Evolutionary conservation across 2,888 invertebrate genomes (phyloP).

Genomic region (Torymus aiolomorphi): DNA sequence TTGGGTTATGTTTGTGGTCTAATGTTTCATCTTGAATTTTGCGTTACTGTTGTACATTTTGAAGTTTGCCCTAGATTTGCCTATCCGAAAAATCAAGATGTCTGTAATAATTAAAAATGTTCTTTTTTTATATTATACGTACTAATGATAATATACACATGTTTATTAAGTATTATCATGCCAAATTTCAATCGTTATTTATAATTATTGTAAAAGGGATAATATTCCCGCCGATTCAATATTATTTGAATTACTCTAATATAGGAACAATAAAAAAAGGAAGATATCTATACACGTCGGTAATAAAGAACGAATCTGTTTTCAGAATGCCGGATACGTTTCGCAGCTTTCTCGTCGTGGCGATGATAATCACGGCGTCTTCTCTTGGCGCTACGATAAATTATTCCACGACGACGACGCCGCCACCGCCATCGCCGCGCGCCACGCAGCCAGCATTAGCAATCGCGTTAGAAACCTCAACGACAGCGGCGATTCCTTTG

Average conservation of each 20-base stretch:
- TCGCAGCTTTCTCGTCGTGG: conserved; percentile 62
- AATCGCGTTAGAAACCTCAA: conserved; percentile 33
- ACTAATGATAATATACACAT: too few species aligned
- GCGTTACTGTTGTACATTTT: background rate
- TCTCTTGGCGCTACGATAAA: conserved; percentile 57
- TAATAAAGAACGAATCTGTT: conserved; percentile 14
- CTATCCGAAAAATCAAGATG: background rate
- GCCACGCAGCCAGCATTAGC: conserved; percentile 38
- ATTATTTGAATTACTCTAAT: too few species aligned
- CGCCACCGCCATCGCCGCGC: too few species aligned
- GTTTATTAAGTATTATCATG: too few species aligned
- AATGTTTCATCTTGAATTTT: conserved; percentile 10
- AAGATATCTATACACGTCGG: too few species aligned
- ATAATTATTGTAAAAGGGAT: too few species aligned
- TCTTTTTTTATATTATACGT: background rate
- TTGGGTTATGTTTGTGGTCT: conserved; percentile 20
- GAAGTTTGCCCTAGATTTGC: too few species aligned
- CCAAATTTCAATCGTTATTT: too few species aligned
- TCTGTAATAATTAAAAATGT: background rate
- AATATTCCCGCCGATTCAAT: too few species aligned
- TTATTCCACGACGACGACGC: conserved; percentile 52
- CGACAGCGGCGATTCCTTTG: conserved; percentile 20
- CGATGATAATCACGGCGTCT: conserved; percentile 62
- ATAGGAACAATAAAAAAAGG: too few species aligned
- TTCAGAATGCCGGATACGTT: conserved; percentile 69